phyloP scores from a whole-genome alignment of 2,888 invertebrate species.

The Chamaedrilus cognettii region DNA sequence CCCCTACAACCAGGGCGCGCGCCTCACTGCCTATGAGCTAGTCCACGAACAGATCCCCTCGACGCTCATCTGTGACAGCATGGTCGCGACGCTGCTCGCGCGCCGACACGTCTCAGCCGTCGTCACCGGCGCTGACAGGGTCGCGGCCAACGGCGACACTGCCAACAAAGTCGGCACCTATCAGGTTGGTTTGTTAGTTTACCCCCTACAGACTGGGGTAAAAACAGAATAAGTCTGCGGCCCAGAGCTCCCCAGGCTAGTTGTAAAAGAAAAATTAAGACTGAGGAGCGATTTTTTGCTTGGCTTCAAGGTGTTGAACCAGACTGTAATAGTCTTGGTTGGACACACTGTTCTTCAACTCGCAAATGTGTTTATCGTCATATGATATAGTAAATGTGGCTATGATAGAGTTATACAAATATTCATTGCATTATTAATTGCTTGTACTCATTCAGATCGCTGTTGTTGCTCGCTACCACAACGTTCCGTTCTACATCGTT shows the following conservation, averaged over 20 bases:
- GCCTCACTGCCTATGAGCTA: constrained; percentile 94
- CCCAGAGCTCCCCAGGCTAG: too few species aligned
- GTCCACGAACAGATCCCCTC: constrained; percentile 80
- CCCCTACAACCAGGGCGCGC: constrained; percentile 89
- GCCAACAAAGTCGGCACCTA: constrained; percentile 86
- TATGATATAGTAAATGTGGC: too few species aligned
- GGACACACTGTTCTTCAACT: too few species aligned
- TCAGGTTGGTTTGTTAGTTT: constrained; percentile 26
- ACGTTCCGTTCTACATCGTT: constrained; percentile 92
- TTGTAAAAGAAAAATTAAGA: too few species aligned
- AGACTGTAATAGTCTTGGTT: too few species aligned
- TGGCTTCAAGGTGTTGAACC: too few species aligned
- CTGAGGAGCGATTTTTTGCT: too few species aligned
- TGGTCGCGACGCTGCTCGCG: constrained; percentile 90
- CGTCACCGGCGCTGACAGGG: constrained; percentile 97
- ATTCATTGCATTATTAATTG: background rate
- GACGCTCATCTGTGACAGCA: constrained; percentile 91
- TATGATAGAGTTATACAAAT: too few species aligned
- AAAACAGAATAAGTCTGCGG: too few species aligned
- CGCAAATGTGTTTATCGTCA: too few species aligned
- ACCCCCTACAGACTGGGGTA: too few species aligned
- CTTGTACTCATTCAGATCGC: constrained; percentile 68
- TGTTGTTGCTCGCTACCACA: constrained; percentile 85
- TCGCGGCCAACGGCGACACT: constrained; percentile 95
- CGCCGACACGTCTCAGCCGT: constrained; percentile 83